A percentile compares a stretch with the other conserved stretches of the same genome.
Evolutionary conservation across 2,888 invertebrate species (phyloP).

Genomic region (Brachyopa scutellaris): DNA sequence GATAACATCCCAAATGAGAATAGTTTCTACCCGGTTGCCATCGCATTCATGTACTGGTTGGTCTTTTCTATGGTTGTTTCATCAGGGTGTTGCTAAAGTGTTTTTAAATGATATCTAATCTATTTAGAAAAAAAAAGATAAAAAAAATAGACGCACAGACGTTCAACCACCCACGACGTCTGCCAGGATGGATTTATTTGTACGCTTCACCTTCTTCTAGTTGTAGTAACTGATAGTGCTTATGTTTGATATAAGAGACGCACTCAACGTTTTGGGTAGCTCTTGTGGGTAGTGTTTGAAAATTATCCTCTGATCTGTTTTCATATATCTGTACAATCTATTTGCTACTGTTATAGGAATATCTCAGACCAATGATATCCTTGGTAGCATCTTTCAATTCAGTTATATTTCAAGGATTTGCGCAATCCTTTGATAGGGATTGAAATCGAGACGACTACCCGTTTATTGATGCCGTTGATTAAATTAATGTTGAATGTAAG

Average conservation of each 20-base stretch:
- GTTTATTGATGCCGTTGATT: no score
- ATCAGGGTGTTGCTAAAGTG: constrained; percentile 22
- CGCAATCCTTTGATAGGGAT: no score
- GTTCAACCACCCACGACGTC: constrained; percentile 21
- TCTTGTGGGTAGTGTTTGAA: neutral
- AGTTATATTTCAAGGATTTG: no score
- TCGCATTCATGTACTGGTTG: constrained; percentile 19
- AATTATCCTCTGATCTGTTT: neutral
- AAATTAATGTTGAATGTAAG: no score
- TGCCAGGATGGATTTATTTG: constrained; percentile 37
- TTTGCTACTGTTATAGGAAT: no score
- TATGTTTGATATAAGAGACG: neutral
- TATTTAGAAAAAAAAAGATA: neutral
- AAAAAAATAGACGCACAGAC: neutral
- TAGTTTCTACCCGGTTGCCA: neutral
- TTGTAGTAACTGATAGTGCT: constrained; percentile 20
- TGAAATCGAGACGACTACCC: no score
- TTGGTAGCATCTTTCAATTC: no score
- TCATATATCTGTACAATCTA: neutral
- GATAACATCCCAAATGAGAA: constrained; percentile 11
- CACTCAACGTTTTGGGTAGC: neutral
- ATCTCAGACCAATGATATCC: no score
- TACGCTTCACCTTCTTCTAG: constrained; percentile 18
- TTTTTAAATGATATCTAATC: constrained; percentile 43
- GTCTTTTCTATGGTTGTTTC: neutral